phyloP scores from a whole-genome alignment of 2,888 invertebrate species.

The Archaeoteleia sp. region DNA sequence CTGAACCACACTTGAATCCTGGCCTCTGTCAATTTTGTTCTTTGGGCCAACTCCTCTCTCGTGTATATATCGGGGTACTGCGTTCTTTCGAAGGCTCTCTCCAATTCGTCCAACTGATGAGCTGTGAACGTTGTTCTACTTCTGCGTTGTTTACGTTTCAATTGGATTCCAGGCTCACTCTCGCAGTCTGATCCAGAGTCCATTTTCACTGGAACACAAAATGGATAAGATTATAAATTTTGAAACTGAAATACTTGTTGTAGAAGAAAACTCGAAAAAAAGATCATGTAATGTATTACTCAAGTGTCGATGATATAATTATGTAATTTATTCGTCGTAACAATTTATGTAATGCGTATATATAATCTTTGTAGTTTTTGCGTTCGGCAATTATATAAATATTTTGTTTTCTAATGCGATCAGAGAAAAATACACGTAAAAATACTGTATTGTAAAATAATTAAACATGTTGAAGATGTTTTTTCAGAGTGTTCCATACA shows the following conservation, averaged over 20 bases:
- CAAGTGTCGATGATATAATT: conserved; percentile 44
- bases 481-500: no score
- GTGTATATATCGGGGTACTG: conserved; percentile 98
- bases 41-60: conserved; percentile 91
- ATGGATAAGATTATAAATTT: no score
- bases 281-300: conserved; percentile 37
- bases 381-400: conserved; percentile 37
- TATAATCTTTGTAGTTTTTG: conserved; percentile 37
- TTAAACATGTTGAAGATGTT: no score
- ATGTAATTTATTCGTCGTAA: conserved; percentile 38
- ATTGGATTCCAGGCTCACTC: conserved; percentile 91
- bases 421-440: no score
- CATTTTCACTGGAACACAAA: conserved; percentile 73
- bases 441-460: no score
- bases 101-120: conserved; percentile 92
- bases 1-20: conserved; percentile 98
- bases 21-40: conserved; percentile 94
- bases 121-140: conserved; percentile 96
- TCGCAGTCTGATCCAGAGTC: conserved; percentile 85
- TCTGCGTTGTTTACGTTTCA: conserved; percentile 93
- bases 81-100: conserved; percentile 92
- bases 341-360: conserved; percentile 34
- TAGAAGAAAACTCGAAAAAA: no score
- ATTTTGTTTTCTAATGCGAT: conserved; percentile 33
- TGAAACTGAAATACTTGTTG: no score